Evolutionary conservation across 1,140 invertebrate genomes (phyloP).

Genomic region (Panagrolaimus sp.): DNA sequence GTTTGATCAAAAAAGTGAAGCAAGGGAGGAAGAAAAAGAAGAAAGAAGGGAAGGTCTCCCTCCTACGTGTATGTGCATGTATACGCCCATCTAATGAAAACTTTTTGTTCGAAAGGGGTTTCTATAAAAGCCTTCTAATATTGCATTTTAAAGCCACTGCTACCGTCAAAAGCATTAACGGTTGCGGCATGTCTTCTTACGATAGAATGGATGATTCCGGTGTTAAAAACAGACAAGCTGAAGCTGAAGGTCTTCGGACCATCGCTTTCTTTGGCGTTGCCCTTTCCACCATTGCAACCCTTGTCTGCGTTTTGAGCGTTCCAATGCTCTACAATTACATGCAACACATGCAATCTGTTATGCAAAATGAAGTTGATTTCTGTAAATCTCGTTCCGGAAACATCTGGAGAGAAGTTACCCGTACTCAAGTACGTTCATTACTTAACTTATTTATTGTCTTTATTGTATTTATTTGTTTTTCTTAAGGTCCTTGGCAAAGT

Average conservation of each 20-base stretch:
- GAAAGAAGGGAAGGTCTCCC: too few species aligned
- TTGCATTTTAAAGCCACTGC: not conserved
- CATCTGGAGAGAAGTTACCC: slow-evolving; percentile 52
- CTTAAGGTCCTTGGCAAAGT: slow-evolving; percentile 17
- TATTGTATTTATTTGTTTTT: not conserved
- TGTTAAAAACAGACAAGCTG: slow-evolving; percentile 6
- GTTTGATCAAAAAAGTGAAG: too few species aligned
- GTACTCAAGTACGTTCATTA: slow-evolving; percentile 31
- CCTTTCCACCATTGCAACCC: slow-evolving; percentile 35
- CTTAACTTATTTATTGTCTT: slow-evolving; percentile 11
- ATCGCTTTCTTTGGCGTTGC: slow-evolving; percentile 27
- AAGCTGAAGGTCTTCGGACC: slow-evolving; percentile 20
- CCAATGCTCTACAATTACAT: slow-evolving; percentile 54
- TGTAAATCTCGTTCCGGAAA: slow-evolving; percentile 47
- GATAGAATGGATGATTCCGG: slow-evolving; percentile 14
- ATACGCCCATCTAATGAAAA: too few species aligned
- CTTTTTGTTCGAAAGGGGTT: too few species aligned
- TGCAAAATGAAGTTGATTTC: slow-evolving; percentile 54
- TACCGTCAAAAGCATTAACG: not conserved
- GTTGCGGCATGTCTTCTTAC: slow-evolving; percentile 12
- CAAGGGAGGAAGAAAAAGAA: too few species aligned
- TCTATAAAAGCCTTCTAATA: slow-evolving; percentile 1
- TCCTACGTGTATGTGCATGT: too few species aligned
- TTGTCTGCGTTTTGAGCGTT: slow-evolving; percentile 46
- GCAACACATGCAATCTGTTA: slow-evolving; percentile 50